Evolutionary conservation across 2,888 invertebrate species (phyloP).

Genomic region (Apantesis nais): DNA sequence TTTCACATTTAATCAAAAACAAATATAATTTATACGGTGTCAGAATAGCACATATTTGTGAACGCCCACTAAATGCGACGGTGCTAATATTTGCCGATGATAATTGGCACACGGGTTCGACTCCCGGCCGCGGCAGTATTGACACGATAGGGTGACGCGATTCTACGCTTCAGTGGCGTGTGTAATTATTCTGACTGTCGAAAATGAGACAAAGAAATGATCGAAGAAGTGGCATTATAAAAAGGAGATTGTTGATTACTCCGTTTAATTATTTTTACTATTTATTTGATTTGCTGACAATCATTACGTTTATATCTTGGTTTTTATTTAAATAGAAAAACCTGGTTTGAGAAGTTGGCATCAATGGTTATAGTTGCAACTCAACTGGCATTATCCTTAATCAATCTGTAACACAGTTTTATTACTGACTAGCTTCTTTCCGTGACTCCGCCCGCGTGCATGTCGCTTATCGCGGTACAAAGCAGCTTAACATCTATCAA

Average conservation of each 20-base stretch:
- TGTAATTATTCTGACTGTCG: conserved; percentile 29
- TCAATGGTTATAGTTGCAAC: no score
- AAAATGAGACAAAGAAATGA: conserved; percentile 10
- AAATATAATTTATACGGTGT: conserved; percentile 30
- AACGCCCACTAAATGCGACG: conserved; percentile 19
- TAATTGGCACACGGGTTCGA: conserved; percentile 54
- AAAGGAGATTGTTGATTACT: background rate
- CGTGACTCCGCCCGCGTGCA: no score
- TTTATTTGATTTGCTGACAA: no score
- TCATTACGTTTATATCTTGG: no score
- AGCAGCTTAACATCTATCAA: no score
- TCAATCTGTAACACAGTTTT: no score
- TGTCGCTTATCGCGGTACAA: no score
- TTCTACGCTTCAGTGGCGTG: conserved; percentile 14
- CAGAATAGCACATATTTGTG: conserved; percentile 15
- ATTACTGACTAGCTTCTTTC: no score
- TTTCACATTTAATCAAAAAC: conserved; percentile 24
- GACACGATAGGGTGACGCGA: conserved; percentile 41
- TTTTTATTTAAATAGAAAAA: no score
- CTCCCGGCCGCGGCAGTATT: conserved; percentile 46
- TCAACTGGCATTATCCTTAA: no score
- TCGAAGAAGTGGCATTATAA: conserved; percentile 6
- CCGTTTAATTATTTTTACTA: background rate
- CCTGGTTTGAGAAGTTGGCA: no score
- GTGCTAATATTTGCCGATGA: conserved; percentile 55